phyloP scores from a whole-genome alignment of 2,888 invertebrate species.

The Drosophila birchii region DNA sequence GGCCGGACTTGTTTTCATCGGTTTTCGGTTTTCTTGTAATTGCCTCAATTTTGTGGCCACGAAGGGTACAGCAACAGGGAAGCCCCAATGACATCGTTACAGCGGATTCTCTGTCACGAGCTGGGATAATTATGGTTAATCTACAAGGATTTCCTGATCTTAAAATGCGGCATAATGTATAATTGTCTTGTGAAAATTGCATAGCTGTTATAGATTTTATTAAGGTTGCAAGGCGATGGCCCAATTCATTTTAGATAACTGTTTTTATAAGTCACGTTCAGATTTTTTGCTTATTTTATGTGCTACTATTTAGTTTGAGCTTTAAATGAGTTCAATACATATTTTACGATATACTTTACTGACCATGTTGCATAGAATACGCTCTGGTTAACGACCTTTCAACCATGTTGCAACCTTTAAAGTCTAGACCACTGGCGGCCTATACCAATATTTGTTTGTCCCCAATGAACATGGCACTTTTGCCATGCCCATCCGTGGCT shows the following conservation, averaged over 20 bases:
- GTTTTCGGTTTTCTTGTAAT: constrained; percentile 24
- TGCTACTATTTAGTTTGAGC: background rate
- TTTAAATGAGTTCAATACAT: background rate
- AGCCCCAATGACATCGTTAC: constrained; percentile 45
- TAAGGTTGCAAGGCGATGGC: constrained; percentile 13
- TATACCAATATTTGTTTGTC: constrained; percentile 42
- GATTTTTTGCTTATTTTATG: background rate
- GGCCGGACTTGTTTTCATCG: constrained; percentile 26
- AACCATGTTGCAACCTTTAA: constrained; percentile 29
- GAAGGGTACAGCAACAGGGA: constrained; percentile 11
- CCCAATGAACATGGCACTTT: constrained; percentile 39
- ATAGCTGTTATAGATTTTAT: constrained; percentile 1
- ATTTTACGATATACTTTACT: background rate
- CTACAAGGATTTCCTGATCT: constrained; percentile 37
- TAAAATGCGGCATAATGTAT: constrained; percentile 2
- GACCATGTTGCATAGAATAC: background rate
- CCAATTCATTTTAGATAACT: background rate
- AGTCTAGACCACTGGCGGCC: constrained; percentile 25
- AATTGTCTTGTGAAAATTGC: constrained; percentile 5
- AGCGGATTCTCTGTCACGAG: constrained; percentile 31
- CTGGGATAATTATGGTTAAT: constrained; percentile 24
- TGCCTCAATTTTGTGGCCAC: constrained; percentile 28
- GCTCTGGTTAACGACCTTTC: constrained; percentile 31
- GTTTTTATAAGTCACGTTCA: background rate
- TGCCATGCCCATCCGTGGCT: constrained; percentile 12